These are phyloP conservation scores for Oscarella lobularis DNA, from an alignment of 37 sponge, comb jelly and placozoan genomes.

Conservation along the genomic window DNA sequence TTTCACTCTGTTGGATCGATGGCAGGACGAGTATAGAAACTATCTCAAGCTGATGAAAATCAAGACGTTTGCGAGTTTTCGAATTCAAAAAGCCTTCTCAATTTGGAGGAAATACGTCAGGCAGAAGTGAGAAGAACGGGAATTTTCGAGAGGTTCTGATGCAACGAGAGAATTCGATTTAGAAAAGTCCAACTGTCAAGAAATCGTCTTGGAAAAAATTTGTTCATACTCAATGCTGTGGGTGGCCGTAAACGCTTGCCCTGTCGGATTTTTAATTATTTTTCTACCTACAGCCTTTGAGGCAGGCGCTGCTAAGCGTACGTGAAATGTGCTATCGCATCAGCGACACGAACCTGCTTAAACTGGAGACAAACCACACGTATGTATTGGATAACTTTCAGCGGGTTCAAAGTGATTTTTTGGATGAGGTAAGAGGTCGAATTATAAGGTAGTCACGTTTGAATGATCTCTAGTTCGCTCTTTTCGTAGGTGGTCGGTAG, in stretches of 20 bases:
- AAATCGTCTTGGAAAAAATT: constrained; percentile 20
- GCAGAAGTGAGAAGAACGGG: no score
- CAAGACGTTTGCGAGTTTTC: constrained; percentile 86
- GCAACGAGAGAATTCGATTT: no score
- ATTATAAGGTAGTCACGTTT: no score
- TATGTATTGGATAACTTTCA: constrained; percentile 85
- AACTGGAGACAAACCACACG: constrained; percentile 59
- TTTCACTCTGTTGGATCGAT: constrained; percentile 62
- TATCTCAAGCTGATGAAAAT: constrained; percentile 69
- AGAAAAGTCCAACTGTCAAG: no score
- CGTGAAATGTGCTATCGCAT: constrained; percentile 37
- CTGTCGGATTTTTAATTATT: neutral
- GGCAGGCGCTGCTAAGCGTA: constrained; percentile 61
- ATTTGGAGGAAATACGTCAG: constrained; percentile 90
- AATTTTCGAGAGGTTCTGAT: no score
- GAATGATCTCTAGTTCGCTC: no score
- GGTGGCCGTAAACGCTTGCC: neutral
- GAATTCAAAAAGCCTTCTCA: constrained; percentile 86
- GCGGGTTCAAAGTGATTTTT: constrained; percentile 56
- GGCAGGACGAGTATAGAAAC: constrained; percentile 79
- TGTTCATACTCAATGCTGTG: neutral
- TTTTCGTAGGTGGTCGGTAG: constrained; percentile 46
- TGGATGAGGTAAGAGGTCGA: constrained; percentile 66
- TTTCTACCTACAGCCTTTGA: constrained; percentile 22
- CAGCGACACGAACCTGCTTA: constrained; percentile 41